Base-by-base conservation (phyloP, 1,140 invertebrate genomes). In the Eulimnadia texana region DNA sequence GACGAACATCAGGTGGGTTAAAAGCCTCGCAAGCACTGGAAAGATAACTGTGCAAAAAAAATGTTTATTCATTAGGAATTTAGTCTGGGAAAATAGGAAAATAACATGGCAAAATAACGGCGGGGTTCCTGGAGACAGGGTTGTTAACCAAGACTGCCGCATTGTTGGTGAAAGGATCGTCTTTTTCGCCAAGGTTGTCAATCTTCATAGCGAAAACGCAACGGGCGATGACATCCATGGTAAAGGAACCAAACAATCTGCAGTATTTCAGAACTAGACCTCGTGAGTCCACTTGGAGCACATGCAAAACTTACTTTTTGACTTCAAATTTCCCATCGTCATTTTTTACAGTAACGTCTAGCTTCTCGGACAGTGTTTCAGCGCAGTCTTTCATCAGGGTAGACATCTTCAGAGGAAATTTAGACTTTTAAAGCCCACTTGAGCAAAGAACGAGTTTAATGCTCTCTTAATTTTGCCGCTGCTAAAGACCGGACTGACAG, bases 401-500 rank as follows among this genome's bases (percentile, higher is more conserved):
- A n/a, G n/a, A n/a, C n/a, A n/a, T n/a, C n/a, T n/a, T n/a, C n/a
- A n/a, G n/a, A n/a, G n/a, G n/a, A n/a, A n/a, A n/a, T n/a, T n/a
- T n/a, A n/a, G n/a, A n/a, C n/a, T n/a, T n/a, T n/a, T n/a, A n/a
- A n/a, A n/a, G n/a, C n/a, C n/a, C n/a, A n/a, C n/a, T n/a, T n/a
- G n/a, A n/a, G n/a, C n/a, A n/a, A n/a, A n/a, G n/a, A n/a, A n/a
- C n/a, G n/a, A n/a, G n/a, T n/a, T n/a, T n/a, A n/a, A n/a, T 58
- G 49, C 54, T 13, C 55, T 53, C 28, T 62, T 62, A 23, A 62
- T 62, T 24, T 62, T 62, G 13, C 61, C 61, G 10, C 53, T 53
- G 0, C 80, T 82, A 64, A 82, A 82, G 0, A 76, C 74, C 2
- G 80, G 80, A 33, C 76, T 79, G 3, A 82, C 62, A 0, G 76